Base-by-base conservation (phyloP, 1,140 invertebrate species). In the Tetraneura akinire region DNA sequence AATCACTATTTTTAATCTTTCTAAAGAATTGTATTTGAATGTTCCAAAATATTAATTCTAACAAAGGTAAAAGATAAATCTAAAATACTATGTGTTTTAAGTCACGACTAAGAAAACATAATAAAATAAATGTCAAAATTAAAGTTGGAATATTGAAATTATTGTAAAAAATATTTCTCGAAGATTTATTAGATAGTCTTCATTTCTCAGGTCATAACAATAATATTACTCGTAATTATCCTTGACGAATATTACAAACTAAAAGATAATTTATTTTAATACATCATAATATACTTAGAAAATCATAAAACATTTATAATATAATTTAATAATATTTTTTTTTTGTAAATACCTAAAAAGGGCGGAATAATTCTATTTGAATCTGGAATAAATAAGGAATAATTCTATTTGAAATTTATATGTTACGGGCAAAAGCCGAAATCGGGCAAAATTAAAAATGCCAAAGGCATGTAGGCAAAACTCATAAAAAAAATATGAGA, bases 1-100 rank as follows among this genome's bases (percentile, higher is more conserved):
- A 45, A 68, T 68, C 6, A 47, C 37, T 45, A 13, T 10, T 66
- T 16, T 26, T 68, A 68, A 68, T 68, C 66, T 23, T 14, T 68
- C 66, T 23, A 6, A 42, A 68, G 14, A 45, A 68, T 68, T 47
- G 47, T 47, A 13, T 47, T 4, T 26, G 42, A 47, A 68, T 26
- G 42, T 68, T 42, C 45, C 66, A 42, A 68, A 68, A n/a, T 23
- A 16, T 26, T 47, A 23, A 16, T 26, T 26, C 9, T 16, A 68
- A 68, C 66, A 9, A 47, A 47, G 47, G 23, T 26, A 11, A 9
- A 47, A 47, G 47, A 47, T 26, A 11, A 23, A 23, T 47, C 13
- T 14, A 16, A 45, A 47, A 47, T 26, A 14, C 32, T 37, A 14
- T 47, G 21, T 45, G 10, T 68, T 47, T n/a, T 13, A n/a, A 47